A percentile compares a stretch with the other conserved stretches of the same genome.
Evolutionary conservation across 2,113 vertebrate species (phyloP).

Genomic region (Naja naja): DNA sequence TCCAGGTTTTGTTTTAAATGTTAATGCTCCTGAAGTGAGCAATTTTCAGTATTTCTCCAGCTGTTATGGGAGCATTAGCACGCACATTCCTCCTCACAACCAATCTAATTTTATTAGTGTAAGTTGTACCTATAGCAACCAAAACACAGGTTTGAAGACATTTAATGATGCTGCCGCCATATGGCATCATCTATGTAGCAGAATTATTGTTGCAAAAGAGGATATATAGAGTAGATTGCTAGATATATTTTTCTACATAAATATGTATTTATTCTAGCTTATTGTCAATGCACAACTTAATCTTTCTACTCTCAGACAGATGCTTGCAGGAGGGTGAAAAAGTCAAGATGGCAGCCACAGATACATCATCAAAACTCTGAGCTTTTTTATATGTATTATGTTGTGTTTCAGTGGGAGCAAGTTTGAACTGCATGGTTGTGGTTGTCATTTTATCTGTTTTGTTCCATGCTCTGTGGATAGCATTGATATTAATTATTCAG

Average conservation of each 20-base stretch:
- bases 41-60: background rate
- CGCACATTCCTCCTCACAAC: background rate
- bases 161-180: background rate
- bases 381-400: background rate
- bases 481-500: background rate
- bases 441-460: background rate
- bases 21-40: conserved; percentile 6
- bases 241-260: background rate
- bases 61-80: background rate
- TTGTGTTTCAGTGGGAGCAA: background rate
- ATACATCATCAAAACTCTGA: background rate
- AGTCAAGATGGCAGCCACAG: background rate
- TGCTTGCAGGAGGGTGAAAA: background rate
- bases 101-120: background rate
- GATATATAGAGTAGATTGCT: background rate
- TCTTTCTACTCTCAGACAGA: background rate
- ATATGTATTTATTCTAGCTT: background rate
- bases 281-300: background rate
- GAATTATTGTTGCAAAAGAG: background rate
- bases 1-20: conserved; percentile 18
- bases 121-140: background rate
- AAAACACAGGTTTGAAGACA: background rate
- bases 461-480: too few relatives aligned
- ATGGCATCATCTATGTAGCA: background rate
- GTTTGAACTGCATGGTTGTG: background rate